A percentile compares a stretch with the other conserved stretches of the same genome.
Conservation (phyloP, 2,888 invertebrate species). For the Sesia apiformis region DNA sequence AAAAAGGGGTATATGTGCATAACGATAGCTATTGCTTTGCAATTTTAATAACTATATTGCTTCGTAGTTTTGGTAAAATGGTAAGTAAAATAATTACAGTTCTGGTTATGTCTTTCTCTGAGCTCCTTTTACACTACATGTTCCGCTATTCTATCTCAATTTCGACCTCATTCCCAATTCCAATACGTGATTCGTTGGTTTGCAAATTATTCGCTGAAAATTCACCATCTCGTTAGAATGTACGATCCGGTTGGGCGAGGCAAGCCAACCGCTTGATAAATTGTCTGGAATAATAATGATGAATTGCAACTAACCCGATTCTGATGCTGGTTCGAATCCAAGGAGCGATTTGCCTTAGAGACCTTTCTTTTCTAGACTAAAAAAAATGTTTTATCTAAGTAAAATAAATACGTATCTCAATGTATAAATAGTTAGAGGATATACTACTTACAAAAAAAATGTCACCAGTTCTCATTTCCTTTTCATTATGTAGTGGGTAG, state of each 20-base stretch:
- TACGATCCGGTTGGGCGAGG: conserved; percentile 63
- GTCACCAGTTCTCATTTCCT: too few relatives aligned
- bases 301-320: conserved; percentile 69
- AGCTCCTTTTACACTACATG: conserved; percentile 32
- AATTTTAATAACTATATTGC: too few relatives aligned
- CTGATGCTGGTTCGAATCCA: conserved; percentile 60
- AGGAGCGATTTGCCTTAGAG: conserved; percentile 13
- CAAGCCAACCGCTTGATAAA: conserved; percentile 74
- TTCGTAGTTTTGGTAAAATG: too few relatives aligned
- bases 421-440: background rate
- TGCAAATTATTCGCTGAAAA: conserved; percentile 74
- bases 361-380: background rate
- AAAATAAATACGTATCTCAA: background rate
- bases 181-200: conserved; percentile 74
- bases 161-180: conserved; percentile 67
- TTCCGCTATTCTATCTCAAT: conserved; percentile 71
- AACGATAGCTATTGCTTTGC: too few relatives aligned
- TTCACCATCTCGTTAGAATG: conserved; percentile 75
- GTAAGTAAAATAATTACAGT: too few relatives aligned
- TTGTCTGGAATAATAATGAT: conserved; percentile 76
- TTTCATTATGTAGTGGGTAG: too few relatives aligned
- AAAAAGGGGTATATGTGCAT: too few relatives aligned
- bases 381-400: conserved; percentile 8
- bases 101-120: conserved; percentile 14
- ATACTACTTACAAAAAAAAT: too few relatives aligned